These are phyloP conservation scores for Turritopsis rubra DNA, from an alignment of 30 jellyfish, hydroid and myxozoan species.

Conservation along the genomic window DNA sequence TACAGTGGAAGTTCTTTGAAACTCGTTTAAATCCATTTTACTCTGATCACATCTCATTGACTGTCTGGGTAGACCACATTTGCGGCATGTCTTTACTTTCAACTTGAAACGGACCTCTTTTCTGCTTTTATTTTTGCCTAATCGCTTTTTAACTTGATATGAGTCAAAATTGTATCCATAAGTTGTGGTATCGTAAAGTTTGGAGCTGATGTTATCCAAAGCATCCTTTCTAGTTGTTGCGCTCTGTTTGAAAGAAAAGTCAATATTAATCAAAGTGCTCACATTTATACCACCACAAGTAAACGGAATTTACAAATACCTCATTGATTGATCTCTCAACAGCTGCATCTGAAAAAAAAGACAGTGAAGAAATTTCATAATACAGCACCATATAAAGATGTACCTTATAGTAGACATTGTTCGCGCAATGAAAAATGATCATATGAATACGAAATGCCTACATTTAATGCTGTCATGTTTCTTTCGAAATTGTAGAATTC, in stretches of 20 bases:
- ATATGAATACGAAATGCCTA: too few species aligned
- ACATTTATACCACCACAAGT: too few species aligned
- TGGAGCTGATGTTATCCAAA: background rate
- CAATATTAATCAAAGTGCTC: too few species aligned
- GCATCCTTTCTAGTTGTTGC: background rate
- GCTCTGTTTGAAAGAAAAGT: background rate
- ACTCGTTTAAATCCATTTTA: background rate
- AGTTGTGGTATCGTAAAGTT: background rate
- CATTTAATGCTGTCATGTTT: too few species aligned
- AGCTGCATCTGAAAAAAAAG: background rate
- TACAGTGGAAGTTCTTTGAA: background rate
- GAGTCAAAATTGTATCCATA: background rate
- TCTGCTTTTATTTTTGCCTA: background rate
- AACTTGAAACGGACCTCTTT: background rate
- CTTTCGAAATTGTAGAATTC: too few species aligned
- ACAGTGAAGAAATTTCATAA: background rate
- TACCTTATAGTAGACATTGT: too few species aligned
- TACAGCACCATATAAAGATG: too few species aligned
- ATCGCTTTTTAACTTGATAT: background rate
- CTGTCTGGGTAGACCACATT: background rate
- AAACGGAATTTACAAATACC: background rate
- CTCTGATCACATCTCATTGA: background rate
- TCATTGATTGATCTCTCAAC: background rate
- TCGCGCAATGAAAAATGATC: too few species aligned
- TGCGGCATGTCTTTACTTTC: background rate